Percentiles rank a stretch among this genome's conserved stretches.
Conservation (phyloP, 1,140 invertebrate species). For the Tyrophagus putrescentiae region DNA sequence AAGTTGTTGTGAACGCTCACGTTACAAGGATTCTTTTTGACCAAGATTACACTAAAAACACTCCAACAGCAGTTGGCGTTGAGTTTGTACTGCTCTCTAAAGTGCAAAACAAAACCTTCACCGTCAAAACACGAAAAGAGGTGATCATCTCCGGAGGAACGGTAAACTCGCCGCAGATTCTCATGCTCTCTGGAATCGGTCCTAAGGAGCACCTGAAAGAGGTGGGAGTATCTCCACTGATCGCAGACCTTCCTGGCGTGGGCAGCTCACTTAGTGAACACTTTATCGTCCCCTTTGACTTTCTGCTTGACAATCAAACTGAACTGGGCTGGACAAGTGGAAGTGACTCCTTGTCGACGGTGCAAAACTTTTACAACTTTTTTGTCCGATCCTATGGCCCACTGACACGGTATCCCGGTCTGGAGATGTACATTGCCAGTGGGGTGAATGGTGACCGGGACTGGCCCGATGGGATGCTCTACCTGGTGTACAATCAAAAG, state of each 20-base stretch:
- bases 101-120: slow-evolving; percentile 49
- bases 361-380: background rate
- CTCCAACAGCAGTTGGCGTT: slow-evolving; percentile 64
- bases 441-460: background rate
- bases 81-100: slow-evolving; percentile 60
- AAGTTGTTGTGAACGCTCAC: slow-evolving; percentile 66
- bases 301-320: background rate
- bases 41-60: slow-evolving; percentile 48
- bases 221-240: slow-evolving; percentile 42
- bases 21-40: slow-evolving; percentile 71
- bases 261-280: slow-evolving; percentile 63
- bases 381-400: background rate
- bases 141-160: slow-evolving; percentile 72
- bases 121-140: slow-evolving; percentile 61
- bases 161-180: slow-evolving; percentile 72
- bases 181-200: slow-evolving; percentile 83
- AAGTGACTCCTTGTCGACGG: background rate
- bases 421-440: background rate
- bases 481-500: background rate
- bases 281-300: slow-evolving; percentile 36
- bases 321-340: background rate
- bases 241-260: slow-evolving; percentile 60
- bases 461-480: background rate
- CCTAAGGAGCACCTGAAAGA: slow-evolving; percentile 56
- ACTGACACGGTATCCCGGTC: background rate